phyloP scores from a whole-genome alignment of 2,888 invertebrate species.

The Tillus elongatus region DNA sequence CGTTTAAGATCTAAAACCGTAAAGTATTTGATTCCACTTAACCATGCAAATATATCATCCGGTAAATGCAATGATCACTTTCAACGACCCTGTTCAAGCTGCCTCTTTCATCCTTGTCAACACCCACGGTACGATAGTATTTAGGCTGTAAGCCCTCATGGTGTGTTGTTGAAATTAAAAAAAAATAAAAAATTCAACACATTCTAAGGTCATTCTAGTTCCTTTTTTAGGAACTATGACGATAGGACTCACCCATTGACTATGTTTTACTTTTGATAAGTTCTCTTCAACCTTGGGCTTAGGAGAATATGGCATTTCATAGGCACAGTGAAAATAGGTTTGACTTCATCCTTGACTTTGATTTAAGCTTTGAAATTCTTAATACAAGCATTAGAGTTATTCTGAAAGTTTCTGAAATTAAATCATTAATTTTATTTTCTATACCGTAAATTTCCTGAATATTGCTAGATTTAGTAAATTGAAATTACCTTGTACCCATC shows the following conservation, averaged over 20 bases:
- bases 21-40: constrained; percentile 24
- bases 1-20: constrained; percentile 25
- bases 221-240: constrained; percentile 26
- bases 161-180: no score
- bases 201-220: constrained; percentile 21
- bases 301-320: constrained; percentile 20
- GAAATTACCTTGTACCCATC: no score
- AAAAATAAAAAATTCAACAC: constrained; percentile 30
- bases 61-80: constrained; percentile 27
- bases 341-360: constrained; percentile 13
- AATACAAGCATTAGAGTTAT: constrained; percentile 7
- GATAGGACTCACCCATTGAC: no score
- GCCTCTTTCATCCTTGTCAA: no score
- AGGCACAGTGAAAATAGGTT: constrained; percentile 22
- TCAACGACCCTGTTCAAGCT: constrained; percentile 25
- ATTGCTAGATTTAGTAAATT: no score
- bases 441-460: no score
- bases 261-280: no score
- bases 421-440: no score
- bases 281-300: constrained; percentile 20
- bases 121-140: no score
- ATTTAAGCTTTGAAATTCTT: constrained; percentile 14
- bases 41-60: constrained; percentile 27
- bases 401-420: no score
- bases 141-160: no score